A percentile compares a stretch with the other conserved stretches of the same genome.
phyloP scores from a whole-genome alignment of 2,113 vertebrate genomes.

The Lipophrys pholis region DNA sequence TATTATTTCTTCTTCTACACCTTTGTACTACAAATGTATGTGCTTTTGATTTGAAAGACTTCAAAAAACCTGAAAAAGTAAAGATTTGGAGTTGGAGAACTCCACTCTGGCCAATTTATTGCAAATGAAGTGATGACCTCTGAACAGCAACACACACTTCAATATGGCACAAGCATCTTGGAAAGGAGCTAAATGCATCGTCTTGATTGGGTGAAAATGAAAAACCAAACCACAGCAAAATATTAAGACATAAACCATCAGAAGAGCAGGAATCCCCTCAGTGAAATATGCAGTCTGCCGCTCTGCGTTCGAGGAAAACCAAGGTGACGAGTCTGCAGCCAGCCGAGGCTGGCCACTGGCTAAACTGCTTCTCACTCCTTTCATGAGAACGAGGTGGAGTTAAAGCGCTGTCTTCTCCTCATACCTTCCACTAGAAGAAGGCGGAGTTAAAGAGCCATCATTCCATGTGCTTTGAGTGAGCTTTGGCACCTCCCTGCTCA shows the following conservation, averaged over 20 bases:
- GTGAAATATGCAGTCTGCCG: conserved; percentile 66
- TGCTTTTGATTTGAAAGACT: conserved; percentile 74
- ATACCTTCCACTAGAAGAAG: too few species aligned
- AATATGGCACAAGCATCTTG: conserved; percentile 80
- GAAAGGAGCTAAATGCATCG: conserved; percentile 62
- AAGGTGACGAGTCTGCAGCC: too few species aligned
- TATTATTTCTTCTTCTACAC: conserved; percentile 72
- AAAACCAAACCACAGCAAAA: conserved; percentile 76
- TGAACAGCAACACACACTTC: conserved; percentile 73
- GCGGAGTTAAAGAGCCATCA: too few species aligned
- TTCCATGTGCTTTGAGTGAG: too few species aligned
- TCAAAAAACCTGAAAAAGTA: conserved; percentile 11
- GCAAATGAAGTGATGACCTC: conserved; percentile 75
- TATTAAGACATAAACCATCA: conserved; percentile 76
- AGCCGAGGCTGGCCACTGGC: too few species aligned
- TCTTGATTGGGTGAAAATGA: conserved; percentile 57
- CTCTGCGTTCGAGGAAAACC: conserved; percentile 50
- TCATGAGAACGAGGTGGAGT: too few species aligned
- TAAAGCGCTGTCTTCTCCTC: too few species aligned
- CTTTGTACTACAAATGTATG: conserved; percentile 77
- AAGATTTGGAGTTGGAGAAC: conserved; percentile 45
- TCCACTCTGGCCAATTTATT: conserved; percentile 70
- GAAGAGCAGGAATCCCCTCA: conserved; percentile 56
- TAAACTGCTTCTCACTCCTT: too few species aligned
- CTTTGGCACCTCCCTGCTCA: conserved; percentile 17